These are phyloP conservation scores for Gymnoscopelus braueri DNA, from an alignment of 2,797 vertebrate species.

Conservation along the genomic window DNA sequence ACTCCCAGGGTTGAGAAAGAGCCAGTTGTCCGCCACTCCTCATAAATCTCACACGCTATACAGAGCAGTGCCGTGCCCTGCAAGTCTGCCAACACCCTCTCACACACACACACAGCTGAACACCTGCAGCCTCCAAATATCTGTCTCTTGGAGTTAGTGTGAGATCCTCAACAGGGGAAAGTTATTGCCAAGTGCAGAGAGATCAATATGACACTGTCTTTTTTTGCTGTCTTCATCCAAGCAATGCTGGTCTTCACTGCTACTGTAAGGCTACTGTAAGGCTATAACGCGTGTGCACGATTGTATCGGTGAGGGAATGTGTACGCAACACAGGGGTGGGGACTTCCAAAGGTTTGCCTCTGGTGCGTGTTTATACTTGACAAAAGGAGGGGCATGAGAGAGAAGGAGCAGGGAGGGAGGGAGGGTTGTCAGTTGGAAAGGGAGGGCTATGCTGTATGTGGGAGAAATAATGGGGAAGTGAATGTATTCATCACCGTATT, in stretches of 20 bases:
- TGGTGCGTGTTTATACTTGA: slow-evolving; percentile 77
- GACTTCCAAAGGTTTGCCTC: slow-evolving; percentile 60
- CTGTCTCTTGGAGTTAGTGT: background rate
- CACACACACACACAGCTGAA: background rate
- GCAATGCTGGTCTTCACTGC: slow-evolving; percentile 23
- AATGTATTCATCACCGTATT: slow-evolving; percentile 38
- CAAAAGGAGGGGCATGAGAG: slow-evolving; percentile 68
- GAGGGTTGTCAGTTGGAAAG: slow-evolving; percentile 17
- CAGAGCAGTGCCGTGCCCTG: slow-evolving; percentile 14
- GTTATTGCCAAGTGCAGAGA: slow-evolving; percentile 17
- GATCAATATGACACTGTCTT: background rate
- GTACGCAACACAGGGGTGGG: slow-evolving; percentile 55
- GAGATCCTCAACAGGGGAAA: slow-evolving; percentile 20
- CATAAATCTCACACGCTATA: slow-evolving; percentile 34
- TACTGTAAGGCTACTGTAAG: slow-evolving; percentile 26
- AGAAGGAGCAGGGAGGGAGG: slow-evolving; percentile 24
- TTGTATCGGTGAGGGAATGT: slow-evolving; percentile 8
- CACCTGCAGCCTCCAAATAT: background rate
- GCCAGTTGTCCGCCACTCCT: slow-evolving; percentile 55
- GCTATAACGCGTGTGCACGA: background rate
- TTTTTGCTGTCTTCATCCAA: slow-evolving; percentile 18
- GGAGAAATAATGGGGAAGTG: slow-evolving; percentile 29
- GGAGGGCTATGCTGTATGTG: slow-evolving; percentile 29
- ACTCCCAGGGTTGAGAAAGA: slow-evolving; percentile 53
- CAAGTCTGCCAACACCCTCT: slow-evolving; percentile 35